phyloP scores from a whole-genome alignment of 2,797 vertebrate species.

The Dipus sagitta region DNA sequence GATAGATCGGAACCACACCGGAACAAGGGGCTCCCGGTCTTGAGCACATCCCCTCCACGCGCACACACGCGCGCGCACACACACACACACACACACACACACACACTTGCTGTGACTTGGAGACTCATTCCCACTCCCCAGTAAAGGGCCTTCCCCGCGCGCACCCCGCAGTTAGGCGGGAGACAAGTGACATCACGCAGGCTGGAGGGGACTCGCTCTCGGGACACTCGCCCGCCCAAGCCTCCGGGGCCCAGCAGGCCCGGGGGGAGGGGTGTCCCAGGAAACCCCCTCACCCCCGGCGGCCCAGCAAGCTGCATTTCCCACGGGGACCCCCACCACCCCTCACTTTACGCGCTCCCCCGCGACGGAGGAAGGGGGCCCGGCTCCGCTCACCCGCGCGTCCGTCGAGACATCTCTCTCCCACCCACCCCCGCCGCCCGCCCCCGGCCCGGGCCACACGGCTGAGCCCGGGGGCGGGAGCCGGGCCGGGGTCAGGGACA shows the following conservation, averaged over 20 bases:
- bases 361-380: background rate
- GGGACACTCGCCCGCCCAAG: background rate
- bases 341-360: too few relatives aligned
- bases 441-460: constrained; percentile 82
- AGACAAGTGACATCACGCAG: constrained; percentile 70
- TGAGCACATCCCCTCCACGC: background rate
- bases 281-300: too few relatives aligned
- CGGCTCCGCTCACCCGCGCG: constrained; percentile 69
- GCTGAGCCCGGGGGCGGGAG: constrained; percentile 75
- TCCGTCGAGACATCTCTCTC: constrained; percentile 82
- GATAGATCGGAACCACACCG: background rate
- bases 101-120: background rate
- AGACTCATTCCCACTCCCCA: background rate
- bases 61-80: too few relatives aligned
- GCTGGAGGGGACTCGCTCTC: constrained; percentile 38
- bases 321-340: background rate
- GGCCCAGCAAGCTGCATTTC: background rate
- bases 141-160: constrained; percentile 39
- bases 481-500: constrained; percentile 69
- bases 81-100: background rate
- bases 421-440: too few relatives aligned
- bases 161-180: constrained; percentile 79
- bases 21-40: constrained; percentile 1
- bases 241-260: too few relatives aligned
- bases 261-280: too few relatives aligned